Conservation (phyloP, 2,888 invertebrate species). For the Drosophila meridionalis region DNA sequence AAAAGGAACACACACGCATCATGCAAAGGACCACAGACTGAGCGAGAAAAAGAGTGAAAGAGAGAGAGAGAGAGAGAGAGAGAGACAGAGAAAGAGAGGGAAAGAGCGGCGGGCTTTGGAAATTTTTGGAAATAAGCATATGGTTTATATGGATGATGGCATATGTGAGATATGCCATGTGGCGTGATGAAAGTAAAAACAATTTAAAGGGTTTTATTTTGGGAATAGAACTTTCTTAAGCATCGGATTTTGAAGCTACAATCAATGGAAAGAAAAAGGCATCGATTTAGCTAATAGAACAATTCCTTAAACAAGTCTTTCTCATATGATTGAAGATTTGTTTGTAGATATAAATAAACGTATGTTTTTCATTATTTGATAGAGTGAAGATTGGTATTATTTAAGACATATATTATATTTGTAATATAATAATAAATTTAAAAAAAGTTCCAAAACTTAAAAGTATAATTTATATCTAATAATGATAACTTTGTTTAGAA, state of each 20-base stretch:
- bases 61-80: neutral
- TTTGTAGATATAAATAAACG: no score
- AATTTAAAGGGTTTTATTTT: constrained; percentile 1
- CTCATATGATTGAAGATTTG: neutral
- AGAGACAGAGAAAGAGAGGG: neutral
- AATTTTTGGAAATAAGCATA: constrained; percentile 45
- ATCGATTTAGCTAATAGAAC: neutral
- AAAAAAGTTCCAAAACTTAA: no score
- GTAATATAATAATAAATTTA: no score
- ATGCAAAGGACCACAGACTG: constrained; percentile 20
- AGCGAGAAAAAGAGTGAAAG: constrained; percentile 1
- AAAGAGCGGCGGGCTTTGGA: constrained; percentile 7
- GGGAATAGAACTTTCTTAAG: neutral
- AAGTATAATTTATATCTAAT: no score
- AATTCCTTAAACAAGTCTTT: neutral
- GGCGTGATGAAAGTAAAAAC: constrained; percentile 32
- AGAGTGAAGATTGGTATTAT: no score
- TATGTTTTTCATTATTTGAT: no score
- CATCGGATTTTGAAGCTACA: neutral
- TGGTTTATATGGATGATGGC: constrained; percentile 21
- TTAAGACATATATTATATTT: no score
- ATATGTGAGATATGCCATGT: constrained; percentile 21
- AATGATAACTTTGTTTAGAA: no score
- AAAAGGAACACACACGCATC: constrained; percentile 50
- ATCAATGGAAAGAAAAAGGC: neutral